These are phyloP conservation scores for Heteropelma amictum DNA, from an alignment of 2,888 invertebrate genomes.

Conservation along the genomic window DNA sequence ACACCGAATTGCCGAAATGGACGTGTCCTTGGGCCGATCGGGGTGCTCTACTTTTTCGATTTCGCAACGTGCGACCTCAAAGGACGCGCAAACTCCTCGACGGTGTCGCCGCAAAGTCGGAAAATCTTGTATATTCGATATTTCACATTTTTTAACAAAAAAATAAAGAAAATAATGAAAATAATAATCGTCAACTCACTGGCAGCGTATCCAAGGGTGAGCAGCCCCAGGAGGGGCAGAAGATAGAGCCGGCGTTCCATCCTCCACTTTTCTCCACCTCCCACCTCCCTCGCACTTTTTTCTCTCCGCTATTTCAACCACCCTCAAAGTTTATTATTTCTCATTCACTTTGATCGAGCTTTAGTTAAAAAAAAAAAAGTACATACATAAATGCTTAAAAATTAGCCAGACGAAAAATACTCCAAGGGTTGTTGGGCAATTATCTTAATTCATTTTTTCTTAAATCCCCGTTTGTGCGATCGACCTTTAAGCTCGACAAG, in stretches of 20 bases:
- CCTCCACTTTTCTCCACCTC: slow-evolving; percentile 51
- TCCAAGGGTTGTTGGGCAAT: not conserved
- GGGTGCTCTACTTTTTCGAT: slow-evolving; percentile 68
- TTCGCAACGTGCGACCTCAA: slow-evolving; percentile 68
- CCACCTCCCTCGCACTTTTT: slow-evolving; percentile 34
- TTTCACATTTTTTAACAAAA: slow-evolving; percentile 56
- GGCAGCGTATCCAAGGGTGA: slow-evolving; percentile 63
- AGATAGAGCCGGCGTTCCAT: slow-evolving; percentile 60
- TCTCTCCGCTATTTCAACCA: slow-evolving; percentile 2
- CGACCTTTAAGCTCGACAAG: not conserved
- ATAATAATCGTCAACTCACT: slow-evolving; percentile 55
- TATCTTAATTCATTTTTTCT: not conserved
- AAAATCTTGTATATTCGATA: slow-evolving; percentile 37
- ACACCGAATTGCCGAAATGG: slow-evolving; percentile 57
- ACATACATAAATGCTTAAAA: slow-evolving; percentile 13
- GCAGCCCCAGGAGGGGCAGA: slow-evolving; percentile 64
- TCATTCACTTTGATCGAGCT: slow-evolving; percentile 11
- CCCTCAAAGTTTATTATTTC: slow-evolving; percentile 2
- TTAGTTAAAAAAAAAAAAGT: slow-evolving; percentile 4
- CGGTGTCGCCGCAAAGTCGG: slow-evolving; percentile 1
- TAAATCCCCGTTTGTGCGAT: not conserved
- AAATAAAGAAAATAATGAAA: slow-evolving; percentile 49
- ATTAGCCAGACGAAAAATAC: not conserved
- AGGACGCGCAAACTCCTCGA: slow-evolving; percentile 54
- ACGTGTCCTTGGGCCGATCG: slow-evolving; percentile 66